A percentile compares a stretch with the other conserved stretches of the same genome.
These are phyloP conservation scores for Sebastes trivittatus DNA, from an alignment of 2,797 vertebrate genomes.

Conservation along the genomic window DNA sequence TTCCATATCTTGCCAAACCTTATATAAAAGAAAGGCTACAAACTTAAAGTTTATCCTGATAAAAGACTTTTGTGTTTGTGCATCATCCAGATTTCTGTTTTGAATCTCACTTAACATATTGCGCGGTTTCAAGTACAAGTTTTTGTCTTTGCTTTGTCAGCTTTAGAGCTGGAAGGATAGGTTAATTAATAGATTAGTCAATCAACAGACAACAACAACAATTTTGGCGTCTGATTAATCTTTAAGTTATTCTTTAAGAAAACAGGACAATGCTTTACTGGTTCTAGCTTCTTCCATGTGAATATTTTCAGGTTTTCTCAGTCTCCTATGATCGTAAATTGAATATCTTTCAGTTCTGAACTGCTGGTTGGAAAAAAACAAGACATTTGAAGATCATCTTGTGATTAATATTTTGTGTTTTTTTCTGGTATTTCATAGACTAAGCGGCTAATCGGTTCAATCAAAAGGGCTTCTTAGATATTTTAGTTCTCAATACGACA, in stretches of 20 bases:
- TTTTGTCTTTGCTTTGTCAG: not conserved
- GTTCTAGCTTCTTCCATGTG: not conserved
- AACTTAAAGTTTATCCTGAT: not conserved
- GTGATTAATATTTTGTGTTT: not conserved
- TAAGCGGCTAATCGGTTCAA: not conserved
- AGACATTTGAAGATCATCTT: not conserved
- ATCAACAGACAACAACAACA: too few species aligned
- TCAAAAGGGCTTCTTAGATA: not conserved
- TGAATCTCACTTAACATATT: not conserved
- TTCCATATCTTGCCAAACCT: not conserved
- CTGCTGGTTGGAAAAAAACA: not conserved
- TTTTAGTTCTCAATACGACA: not conserved
- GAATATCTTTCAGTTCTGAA: not conserved
- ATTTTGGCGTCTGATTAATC: not conserved
- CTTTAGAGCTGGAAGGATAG: not conserved
- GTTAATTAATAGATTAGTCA: not conserved
- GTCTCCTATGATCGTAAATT: too few species aligned
- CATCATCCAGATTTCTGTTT: not conserved
- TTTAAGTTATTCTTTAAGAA: not conserved
- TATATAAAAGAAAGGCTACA: not conserved
- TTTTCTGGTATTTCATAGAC: not conserved
- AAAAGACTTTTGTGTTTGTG: not conserved
- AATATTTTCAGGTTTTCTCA: not conserved
- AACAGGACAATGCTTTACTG: not conserved
- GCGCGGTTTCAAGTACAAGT: not conserved